Conservation (phyloP, 2,888 invertebrate genomes). For the Autographa pulchrina region DNA sequence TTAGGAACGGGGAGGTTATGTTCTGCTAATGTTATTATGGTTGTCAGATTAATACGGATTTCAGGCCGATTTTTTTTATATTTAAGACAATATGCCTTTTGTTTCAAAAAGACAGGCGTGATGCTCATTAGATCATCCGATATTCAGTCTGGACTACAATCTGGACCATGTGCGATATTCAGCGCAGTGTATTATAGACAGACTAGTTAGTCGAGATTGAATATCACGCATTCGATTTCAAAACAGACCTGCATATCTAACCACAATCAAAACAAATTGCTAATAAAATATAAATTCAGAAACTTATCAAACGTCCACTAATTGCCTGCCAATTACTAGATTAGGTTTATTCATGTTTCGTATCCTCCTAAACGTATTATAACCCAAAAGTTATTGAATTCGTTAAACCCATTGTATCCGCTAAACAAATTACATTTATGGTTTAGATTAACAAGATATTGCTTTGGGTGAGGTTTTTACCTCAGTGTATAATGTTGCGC, state of each 20-base stretch:
- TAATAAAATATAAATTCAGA: neutral
- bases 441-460: neutral
- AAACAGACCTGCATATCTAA: neutral
- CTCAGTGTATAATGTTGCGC: neutral
- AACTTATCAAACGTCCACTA: neutral
- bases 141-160: too few species aligned
- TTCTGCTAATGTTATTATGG: neutral
- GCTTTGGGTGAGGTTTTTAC: neutral
- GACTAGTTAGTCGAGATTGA: too few species aligned
- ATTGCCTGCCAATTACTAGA: constrained; percentile 2
- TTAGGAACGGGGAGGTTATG: neutral
- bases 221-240: too few species aligned
- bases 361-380: neutral
- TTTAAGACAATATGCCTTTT: too few species aligned
- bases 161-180: too few species aligned
- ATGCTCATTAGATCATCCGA: too few species aligned
- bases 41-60: too few species aligned
- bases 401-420: constrained; percentile 2
- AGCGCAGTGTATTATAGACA: too few species aligned
- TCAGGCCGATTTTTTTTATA: too few species aligned
- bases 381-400: constrained; percentile 13
- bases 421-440: constrained; percentile 8
- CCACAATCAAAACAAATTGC: neutral
- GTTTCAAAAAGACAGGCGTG: too few species aligned
- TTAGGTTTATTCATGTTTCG: neutral